A percentile compares a stretch with the other conserved stretches of the same genome.
Evolutionary conservation across 2,888 invertebrate genomes (phyloP).

Genomic region (Carterocephalus palaemon): DNA sequence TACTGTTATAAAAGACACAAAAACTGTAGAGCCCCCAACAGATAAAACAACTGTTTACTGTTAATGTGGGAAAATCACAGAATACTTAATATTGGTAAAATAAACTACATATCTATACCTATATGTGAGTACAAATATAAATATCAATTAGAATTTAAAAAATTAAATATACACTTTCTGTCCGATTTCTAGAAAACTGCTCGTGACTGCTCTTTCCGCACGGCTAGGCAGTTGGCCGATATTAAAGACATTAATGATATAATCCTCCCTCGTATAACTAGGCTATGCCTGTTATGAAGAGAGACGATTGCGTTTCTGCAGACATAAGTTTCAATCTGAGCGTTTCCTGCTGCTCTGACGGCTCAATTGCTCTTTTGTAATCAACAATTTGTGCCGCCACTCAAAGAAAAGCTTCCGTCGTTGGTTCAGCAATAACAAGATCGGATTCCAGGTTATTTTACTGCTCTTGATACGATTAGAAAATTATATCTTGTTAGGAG

Average conservation of each 20-base stretch:
- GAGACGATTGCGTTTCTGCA: slow-evolving; percentile 33
- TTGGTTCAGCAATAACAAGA: slow-evolving; percentile 64
- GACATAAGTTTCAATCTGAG: slow-evolving; percentile 72
- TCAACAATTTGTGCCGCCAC: slow-evolving; percentile 72
- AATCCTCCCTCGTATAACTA: slow-evolving; percentile 5
- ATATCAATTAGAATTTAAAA: neutral
- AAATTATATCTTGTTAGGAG: slow-evolving; percentile 22
- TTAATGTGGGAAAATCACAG: no score
- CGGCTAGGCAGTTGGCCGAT: no score
- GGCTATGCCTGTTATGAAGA: slow-evolving; percentile 3
- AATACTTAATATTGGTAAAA: no score
- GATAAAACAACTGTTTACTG: no score
- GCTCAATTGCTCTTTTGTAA: slow-evolving; percentile 78
- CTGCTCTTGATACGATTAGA: slow-evolving; percentile 54
- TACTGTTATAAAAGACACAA: no score
- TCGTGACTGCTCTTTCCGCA: no score
- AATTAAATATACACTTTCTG: no score
- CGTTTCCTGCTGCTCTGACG: slow-evolving; percentile 68
- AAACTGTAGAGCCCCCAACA: no score
- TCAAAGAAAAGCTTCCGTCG: slow-evolving; percentile 56
- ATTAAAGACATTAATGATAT: no score
- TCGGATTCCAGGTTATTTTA: slow-evolving; percentile 65
- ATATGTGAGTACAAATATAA: neutral
- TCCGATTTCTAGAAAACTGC: no score
- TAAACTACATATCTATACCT: neutral